Evolutionary conservation across 2,888 invertebrate species (phyloP), one percentile per base, ranked within the genome.

Genomic region (Apantesis nais): DNA sequence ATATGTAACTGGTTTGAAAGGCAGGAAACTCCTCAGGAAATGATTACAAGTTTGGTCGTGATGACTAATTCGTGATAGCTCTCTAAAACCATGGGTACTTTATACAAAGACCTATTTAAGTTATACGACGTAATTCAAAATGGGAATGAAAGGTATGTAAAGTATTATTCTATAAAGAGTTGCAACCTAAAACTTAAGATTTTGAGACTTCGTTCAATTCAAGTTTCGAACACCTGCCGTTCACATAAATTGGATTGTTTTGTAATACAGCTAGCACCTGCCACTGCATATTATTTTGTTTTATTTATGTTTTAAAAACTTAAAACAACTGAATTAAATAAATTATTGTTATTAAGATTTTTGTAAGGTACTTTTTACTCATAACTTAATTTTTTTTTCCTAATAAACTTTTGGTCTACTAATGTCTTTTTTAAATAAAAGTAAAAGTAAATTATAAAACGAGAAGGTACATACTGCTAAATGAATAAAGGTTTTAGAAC

Each of bases 81-180:
- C 62, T 86, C 80, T 84, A 85, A 83, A 87, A 88, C 82, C 84
- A 94, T 94, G 94, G 92, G 92, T 77, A 89, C 93, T 67, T 84
- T 90, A 76, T 94, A 91, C 81, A 92, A 88, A 80, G 92, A 93
- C 77, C 85, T 94, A 67, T 95, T 94, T 83, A 95, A 96, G 80
- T 88, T 97, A 55, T 96, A 96, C 83, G 96, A 97, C 88, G 95
- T 96, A 66, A 95, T 97, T 73, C 96, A 97, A 87, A 96, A 96
- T 84, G 96, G 95, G 72, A 95, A 96, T 85, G 88, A 95, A 76
- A 94, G 95, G 96, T 96, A 94, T 82, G 89, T 89, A 68, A 71
- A 58, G 5, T 29, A 14, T 12, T 62, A 25, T 34, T 55, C 55
- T 68, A 37, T 9, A 34, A 61, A 22, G 2, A 52, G n/a, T 25